phyloP scores from a whole-genome alignment of 2,888 invertebrate species.

The Norana najaformis region DNA sequence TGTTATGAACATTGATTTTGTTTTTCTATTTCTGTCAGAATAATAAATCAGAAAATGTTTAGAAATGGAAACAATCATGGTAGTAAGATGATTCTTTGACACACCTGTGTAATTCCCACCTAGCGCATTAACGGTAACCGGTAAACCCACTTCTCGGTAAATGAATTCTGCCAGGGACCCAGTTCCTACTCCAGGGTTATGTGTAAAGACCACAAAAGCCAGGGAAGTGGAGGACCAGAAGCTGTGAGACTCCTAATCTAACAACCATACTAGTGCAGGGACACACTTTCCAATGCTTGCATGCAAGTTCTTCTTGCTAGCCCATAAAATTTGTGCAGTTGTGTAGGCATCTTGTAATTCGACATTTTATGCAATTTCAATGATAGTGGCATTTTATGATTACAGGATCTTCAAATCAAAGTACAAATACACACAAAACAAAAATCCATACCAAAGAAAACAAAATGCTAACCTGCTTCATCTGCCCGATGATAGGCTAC shows the following conservation, averaged over 20 bases:
- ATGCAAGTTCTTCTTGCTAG: background rate
- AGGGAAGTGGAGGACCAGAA: background rate
- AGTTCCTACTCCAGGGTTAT: background rate
- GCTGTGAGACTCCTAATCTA: no score
- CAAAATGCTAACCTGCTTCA: slow-evolving; percentile 10
- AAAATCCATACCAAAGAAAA: background rate
- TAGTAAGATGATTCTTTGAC: background rate
- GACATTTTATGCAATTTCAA: background rate
- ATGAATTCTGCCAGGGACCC: background rate
- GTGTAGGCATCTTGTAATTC: background rate
- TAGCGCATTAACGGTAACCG: no score
- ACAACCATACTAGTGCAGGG: no score
- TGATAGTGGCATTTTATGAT: background rate
- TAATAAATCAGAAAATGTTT: background rate
- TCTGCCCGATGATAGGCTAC: slow-evolving; percentile 18
- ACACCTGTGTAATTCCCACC: no score
- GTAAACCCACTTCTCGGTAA: background rate
- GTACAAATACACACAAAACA: background rate
- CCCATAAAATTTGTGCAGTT: background rate
- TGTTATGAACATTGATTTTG: background rate
- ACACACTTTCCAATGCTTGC: background rate
- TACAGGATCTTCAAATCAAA: background rate
- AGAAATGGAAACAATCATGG: background rate
- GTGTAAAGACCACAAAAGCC: background rate
- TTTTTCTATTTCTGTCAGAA: background rate